Conservation (phyloP, 2,113 vertebrate species). For the Gymnogyps californianus region DNA sequence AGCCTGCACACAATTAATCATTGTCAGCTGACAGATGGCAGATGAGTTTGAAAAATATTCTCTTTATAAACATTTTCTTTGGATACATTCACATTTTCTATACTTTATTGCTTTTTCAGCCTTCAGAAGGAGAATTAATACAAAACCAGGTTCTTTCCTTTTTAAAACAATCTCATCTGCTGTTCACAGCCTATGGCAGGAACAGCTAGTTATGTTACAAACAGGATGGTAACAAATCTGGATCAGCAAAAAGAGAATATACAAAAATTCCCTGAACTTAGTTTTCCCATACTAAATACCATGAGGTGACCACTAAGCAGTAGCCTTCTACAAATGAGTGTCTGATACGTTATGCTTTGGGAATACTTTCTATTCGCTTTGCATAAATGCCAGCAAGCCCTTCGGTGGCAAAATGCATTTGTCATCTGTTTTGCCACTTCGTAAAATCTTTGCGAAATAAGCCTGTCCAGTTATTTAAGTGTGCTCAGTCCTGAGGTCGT, state of each 20-base stretch:
- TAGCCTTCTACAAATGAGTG: neutral
- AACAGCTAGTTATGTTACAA: neutral
- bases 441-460: neutral
- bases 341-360: fast-evolving
- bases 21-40: neutral
- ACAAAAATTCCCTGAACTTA: neutral
- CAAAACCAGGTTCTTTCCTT: neutral
- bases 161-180: neutral
- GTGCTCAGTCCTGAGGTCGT: neutral
- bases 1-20: neutral
- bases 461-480: neutral
- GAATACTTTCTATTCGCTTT: neutral
- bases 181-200: neutral
- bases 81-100: neutral
- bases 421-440: neutral
- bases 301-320: neutral
- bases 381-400: neutral
- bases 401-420: neutral
- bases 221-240: neutral
- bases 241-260: neutral
- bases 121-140: neutral
- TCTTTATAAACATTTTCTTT: neutral
- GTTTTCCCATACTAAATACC: neutral
- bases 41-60: neutral
- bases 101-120: neutral